phyloP scores from a whole-genome alignment of 2,797 vertebrate genomes.

The Gymnoscopelus braueri region DNA sequence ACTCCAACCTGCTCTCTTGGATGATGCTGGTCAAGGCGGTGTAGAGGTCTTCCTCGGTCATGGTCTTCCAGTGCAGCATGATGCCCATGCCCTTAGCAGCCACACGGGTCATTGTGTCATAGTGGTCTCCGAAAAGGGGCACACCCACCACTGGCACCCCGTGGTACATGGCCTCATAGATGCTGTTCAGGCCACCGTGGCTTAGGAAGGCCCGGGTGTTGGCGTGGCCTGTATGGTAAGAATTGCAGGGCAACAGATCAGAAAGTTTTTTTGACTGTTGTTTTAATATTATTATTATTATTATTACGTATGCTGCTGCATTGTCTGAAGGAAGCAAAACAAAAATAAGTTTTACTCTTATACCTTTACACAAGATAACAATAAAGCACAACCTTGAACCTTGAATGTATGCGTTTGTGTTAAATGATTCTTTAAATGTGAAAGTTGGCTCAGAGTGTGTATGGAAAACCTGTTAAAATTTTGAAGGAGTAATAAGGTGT shows the following conservation, averaged over 20 bases:
- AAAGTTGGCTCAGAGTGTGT: no score
- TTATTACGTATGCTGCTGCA: no score
- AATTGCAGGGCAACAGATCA: not conserved
- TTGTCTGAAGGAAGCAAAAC: no score
- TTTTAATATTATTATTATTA: not conserved
- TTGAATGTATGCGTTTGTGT: no score
- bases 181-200: slow-evolving; percentile 97
- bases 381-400: no score
- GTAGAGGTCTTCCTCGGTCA: slow-evolving; percentile 89
- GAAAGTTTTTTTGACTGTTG: slow-evolving; percentile 1
- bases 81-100: slow-evolving; percentile 98
- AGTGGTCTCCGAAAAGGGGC: slow-evolving; percentile 97
- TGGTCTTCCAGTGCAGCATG: slow-evolving; percentile 93
- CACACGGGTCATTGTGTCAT: slow-evolving; percentile 97
- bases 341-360: no score
- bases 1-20: slow-evolving; percentile 86
- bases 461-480: no score
- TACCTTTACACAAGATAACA: no score
- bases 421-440: no score
- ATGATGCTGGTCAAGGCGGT: slow-evolving; percentile 89
- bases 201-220: slow-evolving; percentile 94
- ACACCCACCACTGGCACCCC: slow-evolving; percentile 97
- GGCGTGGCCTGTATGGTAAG: slow-evolving; percentile 83
- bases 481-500: no score
- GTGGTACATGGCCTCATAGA: slow-evolving; percentile 99